phyloP scores from a whole-genome alignment of 2,113 vertebrate genomes.

The Propithecus coquereli region DNA sequence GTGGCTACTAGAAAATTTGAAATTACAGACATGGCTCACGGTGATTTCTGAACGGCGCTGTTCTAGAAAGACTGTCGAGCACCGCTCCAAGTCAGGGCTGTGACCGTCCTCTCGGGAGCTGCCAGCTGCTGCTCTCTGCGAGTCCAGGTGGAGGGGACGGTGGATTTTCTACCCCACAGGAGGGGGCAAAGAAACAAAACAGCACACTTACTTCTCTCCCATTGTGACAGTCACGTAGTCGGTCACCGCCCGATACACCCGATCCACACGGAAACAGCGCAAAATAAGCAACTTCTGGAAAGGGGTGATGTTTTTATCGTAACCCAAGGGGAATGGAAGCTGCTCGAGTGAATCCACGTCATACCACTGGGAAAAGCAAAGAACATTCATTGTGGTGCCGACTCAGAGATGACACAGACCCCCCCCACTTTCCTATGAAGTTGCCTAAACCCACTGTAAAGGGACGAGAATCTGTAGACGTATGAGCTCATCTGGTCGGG shows the following conservation, averaged over 20 bases:
- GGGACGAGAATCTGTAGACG: not conserved
- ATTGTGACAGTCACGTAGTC: constrained; percentile 91
- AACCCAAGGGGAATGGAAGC: constrained; percentile 85
- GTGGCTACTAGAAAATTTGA: not conserved
- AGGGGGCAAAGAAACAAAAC: not conserved
- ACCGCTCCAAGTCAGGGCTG: too few relatives aligned
- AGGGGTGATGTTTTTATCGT: constrained; percentile 80
- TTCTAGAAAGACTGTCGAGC: not conserved
- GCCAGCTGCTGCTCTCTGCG: not conserved
- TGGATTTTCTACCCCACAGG: not conserved
- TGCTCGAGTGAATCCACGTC: constrained; percentile 91
- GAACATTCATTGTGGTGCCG: accelerated
- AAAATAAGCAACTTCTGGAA: constrained; percentile 95
- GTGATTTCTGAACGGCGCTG: accelerated
- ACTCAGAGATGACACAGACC: accelerated
- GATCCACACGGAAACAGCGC: constrained; percentile 95
- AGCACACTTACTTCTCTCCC: constrained; percentile 89
- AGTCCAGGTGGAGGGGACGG: accelerated
- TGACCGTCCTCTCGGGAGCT: accelerated
- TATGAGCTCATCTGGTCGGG: not conserved
- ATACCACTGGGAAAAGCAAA: constrained; percentile 87
- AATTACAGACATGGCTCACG: accelerated
- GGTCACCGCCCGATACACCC: constrained; percentile 92
- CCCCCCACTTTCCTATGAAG: accelerated
- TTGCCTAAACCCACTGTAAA: not conserved